Evolutionary conservation across 2,113 vertebrate species (phyloP).

Genomic region (Equus quagga): DNA sequence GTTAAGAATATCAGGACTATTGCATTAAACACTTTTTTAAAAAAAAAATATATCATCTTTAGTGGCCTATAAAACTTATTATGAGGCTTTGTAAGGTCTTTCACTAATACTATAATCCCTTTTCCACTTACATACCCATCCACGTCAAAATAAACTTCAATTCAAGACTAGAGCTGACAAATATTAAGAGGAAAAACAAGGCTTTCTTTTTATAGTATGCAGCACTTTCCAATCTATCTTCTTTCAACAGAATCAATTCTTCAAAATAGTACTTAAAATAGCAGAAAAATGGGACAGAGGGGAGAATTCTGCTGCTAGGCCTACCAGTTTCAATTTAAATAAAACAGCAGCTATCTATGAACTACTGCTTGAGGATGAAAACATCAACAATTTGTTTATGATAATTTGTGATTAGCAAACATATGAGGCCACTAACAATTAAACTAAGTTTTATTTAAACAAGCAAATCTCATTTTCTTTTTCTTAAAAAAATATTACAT

Average conservation of each 20-base stretch:
- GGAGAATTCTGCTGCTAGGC: background rate
- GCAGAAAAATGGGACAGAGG: background rate
- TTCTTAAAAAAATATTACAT: constrained; percentile 7
- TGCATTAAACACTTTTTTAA: background rate
- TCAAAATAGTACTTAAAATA: constrained; percentile 57
- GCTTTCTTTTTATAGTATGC: constrained; percentile 32
- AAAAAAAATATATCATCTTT: constrained; percentile 43
- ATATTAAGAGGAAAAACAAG: constrained; percentile 41
- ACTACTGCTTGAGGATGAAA: constrained; percentile 24
- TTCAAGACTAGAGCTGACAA: constrained; percentile 46
- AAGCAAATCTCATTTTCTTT: constrained; percentile 23
- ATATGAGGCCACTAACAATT: constrained; percentile 14
- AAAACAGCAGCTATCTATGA: background rate
- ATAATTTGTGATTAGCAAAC: constrained; percentile 45
- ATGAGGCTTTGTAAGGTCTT: background rate
- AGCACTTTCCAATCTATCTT: background rate
- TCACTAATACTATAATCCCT: background rate
- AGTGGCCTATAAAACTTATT: constrained; percentile 7
- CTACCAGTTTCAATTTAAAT: constrained; percentile 55
- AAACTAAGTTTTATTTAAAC: constrained; percentile 24
- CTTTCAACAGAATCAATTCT: constrained; percentile 40
- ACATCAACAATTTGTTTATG: background rate
- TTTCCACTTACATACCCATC: constrained; percentile 1
- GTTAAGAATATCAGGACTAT: background rate
- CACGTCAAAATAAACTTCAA: constrained; percentile 27